phyloP scores from a whole-genome alignment of 2,113 vertebrate genomes.

The Candoia aspera region DNA sequence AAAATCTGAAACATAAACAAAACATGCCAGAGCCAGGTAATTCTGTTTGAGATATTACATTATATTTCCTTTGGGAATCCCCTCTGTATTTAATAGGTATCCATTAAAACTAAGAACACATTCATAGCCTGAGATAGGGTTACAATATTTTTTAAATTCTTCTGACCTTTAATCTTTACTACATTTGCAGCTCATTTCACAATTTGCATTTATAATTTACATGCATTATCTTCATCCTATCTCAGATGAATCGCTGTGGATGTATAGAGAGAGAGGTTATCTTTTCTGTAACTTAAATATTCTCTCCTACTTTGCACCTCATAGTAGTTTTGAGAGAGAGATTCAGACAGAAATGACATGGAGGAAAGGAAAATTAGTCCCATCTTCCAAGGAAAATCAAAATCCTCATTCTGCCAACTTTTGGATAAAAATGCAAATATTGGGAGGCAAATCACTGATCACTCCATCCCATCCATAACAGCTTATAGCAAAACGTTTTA shows the following conservation, averaged over 20 bases:
- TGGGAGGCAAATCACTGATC: not conserved
- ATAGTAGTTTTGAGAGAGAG: not conserved
- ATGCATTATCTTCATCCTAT: not conserved
- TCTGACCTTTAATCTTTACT: not conserved
- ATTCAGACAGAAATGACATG: not conserved
- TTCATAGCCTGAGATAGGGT: not conserved
- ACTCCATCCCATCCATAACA: not conserved
- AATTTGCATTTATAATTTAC: not conserved
- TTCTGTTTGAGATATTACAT: not conserved
- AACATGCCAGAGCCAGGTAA: not conserved
- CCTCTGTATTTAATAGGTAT: not conserved
- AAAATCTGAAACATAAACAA: not conserved
- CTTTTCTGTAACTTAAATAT: not conserved
- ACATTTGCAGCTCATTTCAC: not conserved
- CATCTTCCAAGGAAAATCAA: not conserved
- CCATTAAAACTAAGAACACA: not conserved
- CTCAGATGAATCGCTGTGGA: not conserved
- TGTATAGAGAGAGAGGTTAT: not conserved
- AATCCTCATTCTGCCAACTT: not conserved
- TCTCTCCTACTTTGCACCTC: not conserved
- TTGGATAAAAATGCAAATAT: not conserved
- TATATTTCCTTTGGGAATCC: not conserved
- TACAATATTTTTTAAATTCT: not conserved
- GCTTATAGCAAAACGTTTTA: slow-evolving; percentile 39
- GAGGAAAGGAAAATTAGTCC: not conserved